Conservation (phyloP, 2,888 invertebrate species). For the Rhorus exstirpatorius region DNA sequence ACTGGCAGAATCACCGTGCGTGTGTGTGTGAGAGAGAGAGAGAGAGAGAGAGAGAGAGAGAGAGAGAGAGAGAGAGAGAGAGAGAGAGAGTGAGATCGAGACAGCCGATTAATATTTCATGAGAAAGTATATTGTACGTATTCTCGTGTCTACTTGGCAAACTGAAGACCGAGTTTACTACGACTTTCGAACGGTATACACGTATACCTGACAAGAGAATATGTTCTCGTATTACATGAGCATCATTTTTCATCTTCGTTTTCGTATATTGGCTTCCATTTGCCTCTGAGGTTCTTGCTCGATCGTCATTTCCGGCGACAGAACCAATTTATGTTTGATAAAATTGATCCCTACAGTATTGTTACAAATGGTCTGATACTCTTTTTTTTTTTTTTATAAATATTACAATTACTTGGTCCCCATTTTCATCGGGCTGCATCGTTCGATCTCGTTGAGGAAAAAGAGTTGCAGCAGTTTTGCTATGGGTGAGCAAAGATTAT, state of each 20-base stretch:
- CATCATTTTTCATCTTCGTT: constrained; percentile 33
- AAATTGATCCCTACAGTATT: constrained; percentile 10
- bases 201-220: constrained; percentile 31
- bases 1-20: too few relatives aligned
- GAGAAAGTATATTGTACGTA: constrained; percentile 52
- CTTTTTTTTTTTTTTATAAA: too few relatives aligned
- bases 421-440: too few relatives aligned
- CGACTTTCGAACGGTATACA: constrained; percentile 38
- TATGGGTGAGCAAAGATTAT: not conserved
- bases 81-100: constrained; percentile 56
- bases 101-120: constrained; percentile 68
- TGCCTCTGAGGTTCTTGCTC: constrained; percentile 9
- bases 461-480: not conserved
- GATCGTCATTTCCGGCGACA: constrained; percentile 14
- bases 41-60: too few relatives aligned
- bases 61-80: too few relatives aligned
- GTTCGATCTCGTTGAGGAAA: not conserved
- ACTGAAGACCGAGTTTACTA: constrained; percentile 29
- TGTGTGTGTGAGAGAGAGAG: too few relatives aligned
- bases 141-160: constrained; percentile 22
- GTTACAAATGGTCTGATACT: not conserved
- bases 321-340: constrained; percentile 1
- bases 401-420: too few relatives aligned
- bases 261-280: constrained; percentile 20
- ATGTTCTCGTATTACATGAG: constrained; percentile 17